Evolutionary conservation across 1,140 invertebrate species (phyloP).

Genomic region (Chironomus tepperi): DNA sequence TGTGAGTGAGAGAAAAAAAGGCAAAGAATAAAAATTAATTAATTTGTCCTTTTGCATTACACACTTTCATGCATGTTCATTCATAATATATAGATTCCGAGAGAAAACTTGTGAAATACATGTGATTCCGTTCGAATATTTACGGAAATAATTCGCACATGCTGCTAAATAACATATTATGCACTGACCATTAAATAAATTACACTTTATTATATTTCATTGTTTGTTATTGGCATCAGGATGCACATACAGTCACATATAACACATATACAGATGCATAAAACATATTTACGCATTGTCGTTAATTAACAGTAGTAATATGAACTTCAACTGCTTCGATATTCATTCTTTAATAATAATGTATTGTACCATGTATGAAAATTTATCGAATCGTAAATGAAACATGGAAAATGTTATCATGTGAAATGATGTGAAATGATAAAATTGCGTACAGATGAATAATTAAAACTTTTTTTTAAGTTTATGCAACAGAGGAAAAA

Average conservation of each 20-base stretch:
- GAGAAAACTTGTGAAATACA: too few species aligned
- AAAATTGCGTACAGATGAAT: too few species aligned
- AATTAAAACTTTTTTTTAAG: too few species aligned
- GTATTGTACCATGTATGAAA: not conserved
- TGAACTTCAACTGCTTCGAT: too few species aligned
- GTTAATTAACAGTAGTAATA: too few species aligned
- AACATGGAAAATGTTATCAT: not conserved
- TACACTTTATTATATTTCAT: slow-evolving; percentile 1
- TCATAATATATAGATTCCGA: too few species aligned
- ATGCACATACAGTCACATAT: not conserved
- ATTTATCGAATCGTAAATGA: slow-evolving; percentile 4
- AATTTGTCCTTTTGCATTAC: slow-evolving; percentile 6
- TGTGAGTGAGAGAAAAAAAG: not conserved
- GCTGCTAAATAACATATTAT: not conserved
- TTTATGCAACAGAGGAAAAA: too few species aligned
- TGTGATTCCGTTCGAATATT: not conserved
- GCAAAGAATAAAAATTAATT: not conserved
- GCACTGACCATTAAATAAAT: slow-evolving; percentile 13
- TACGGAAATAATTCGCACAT: not conserved
- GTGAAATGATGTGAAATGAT: too few species aligned
- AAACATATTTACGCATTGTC: too few species aligned
- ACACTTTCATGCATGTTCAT: not conserved
- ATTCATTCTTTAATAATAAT: too few species aligned
- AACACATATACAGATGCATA: not conserved
- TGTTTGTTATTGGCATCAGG: not conserved